Base-by-base conservation (phyloP, 2,888 invertebrate species). In the Gerris lacustris region DNA sequence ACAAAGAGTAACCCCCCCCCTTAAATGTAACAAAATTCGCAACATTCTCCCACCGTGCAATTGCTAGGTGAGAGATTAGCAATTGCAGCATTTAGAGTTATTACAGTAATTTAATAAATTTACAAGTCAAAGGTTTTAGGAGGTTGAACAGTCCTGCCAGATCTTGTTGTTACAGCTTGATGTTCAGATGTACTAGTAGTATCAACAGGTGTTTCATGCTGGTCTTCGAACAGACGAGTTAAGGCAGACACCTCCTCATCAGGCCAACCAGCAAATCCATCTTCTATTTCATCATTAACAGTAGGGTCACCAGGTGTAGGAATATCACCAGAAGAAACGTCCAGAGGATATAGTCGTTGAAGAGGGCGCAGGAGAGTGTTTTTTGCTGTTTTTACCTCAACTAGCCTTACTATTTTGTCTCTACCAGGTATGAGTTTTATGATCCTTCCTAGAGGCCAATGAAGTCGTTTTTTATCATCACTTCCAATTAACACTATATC, bases 401-500 rank as follows among this genome's bases (percentile, higher is more conserved):
- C 64, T 64, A 64, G 6, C 17, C 64, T 64, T 15, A 17, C n/a
- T 11, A 17, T 64, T 6, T 31, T 7, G n/a, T 64, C 64, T 64
- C 64, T 6, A 17, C 64, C 64, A 64, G n/a, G n/a, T 15, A 64
- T 64, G 7, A 64, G 31, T 64, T 64, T 31, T 6, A 7, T 31
- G 6, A 64, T 17, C 17, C n/a, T 64, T 64, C 17, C 64, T 6
- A 64, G 64, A 6, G 64, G 64, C 64, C 64, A 64, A 17, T 64
- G 6, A 55, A 64, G 6, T 7, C 64, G 7, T 11, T 47, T 47
- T 17, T 64, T 64, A 64, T 64, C 31, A 31, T 64, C 64, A 31
- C n/a, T 31, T 6, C 64, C 64, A 64, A 64, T 17, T 31, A 64
- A 64, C n/a, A 64, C 64, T 9, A 55, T 55, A 17, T 64, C 64